These are phyloP conservation scores for Anguilla japonica DNA, from an alignment of 2,113 vertebrate genomes.

Conservation along the genomic window DNA sequence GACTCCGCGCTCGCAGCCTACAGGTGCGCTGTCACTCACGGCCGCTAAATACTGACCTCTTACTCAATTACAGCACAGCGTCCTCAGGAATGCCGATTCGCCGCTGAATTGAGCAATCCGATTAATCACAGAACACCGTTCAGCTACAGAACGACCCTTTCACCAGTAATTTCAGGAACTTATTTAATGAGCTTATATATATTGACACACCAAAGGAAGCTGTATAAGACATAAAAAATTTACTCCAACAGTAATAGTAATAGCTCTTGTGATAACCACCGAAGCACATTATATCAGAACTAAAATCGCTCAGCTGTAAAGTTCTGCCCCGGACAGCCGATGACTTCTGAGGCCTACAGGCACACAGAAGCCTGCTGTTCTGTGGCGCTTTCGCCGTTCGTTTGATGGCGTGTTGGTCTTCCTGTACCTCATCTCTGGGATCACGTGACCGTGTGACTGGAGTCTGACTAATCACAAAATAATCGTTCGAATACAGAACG, in stretches of 20 bases:
- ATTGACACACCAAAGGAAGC: no score
- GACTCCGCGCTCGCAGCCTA: not conserved
- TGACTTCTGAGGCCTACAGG: not conserved
- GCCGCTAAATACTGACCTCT: not conserved
- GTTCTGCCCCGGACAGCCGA: no score
- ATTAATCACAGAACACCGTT: not conserved
- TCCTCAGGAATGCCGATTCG: not conserved
- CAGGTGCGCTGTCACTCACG: not conserved
- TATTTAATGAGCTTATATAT: not conserved
- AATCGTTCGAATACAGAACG: not conserved
- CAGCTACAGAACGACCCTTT: not conserved
- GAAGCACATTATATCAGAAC: not conserved
- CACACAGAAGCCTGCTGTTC: not conserved
- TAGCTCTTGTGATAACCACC: not conserved
- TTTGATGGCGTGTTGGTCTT: no score
- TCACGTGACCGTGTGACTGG: no score
- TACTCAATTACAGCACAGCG: not conserved
- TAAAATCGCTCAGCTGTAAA: not conserved
- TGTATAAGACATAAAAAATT: no score
- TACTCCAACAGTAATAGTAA: no score
- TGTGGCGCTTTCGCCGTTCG: no score
- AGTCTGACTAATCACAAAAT: not conserved
- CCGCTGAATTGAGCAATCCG: not conserved
- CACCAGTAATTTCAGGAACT: not conserved
- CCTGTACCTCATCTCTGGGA: no score